phyloP scores from a whole-genome alignment of 2,888 invertebrate species.

The Chirona hameri region DNA sequence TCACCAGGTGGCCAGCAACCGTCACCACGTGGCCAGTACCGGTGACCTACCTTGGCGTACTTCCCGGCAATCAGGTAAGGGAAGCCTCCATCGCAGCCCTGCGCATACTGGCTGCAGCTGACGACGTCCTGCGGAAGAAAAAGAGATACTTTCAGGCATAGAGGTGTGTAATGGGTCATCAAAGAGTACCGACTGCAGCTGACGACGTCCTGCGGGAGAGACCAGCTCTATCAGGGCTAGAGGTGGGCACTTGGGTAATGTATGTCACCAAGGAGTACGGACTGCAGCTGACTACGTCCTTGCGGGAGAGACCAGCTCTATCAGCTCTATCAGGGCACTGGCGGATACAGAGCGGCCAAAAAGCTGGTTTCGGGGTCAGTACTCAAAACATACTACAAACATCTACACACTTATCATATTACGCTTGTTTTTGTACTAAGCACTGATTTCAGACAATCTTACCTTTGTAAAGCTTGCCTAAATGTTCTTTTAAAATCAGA shows the following conservation, averaged over 20 bases:
- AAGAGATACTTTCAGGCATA: too few species aligned
- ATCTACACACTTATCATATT: too few species aligned
- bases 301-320: neutral
- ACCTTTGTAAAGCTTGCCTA: too few species aligned
- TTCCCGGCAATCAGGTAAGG: constrained; percentile 47
- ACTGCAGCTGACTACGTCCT: constrained; percentile 50
- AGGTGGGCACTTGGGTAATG: neutral
- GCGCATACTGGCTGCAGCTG: constrained; percentile 52
- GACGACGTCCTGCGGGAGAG: constrained; percentile 47
- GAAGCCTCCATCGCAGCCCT: constrained; percentile 50
- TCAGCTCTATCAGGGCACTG: too few species aligned
- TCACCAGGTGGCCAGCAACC: too few species aligned
- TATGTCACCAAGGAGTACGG: neutral
- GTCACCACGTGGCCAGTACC: neutral
- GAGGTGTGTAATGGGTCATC: neutral
- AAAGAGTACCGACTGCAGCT: constrained; percentile 46
- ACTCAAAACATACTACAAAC: too few species aligned
- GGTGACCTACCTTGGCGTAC: constrained; percentile 39
- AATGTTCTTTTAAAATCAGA: too few species aligned
- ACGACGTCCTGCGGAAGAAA: constrained; percentile 47
- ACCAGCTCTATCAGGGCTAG: too few species aligned
- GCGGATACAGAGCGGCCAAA: too few species aligned
- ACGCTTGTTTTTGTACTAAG: too few species aligned
- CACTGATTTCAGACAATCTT: too few species aligned
- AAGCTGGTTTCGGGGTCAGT: too few species aligned